Evolutionary conservation across 2,888 invertebrate genomes (phyloP).

Genomic region (Cryptus viduatorius): DNA sequence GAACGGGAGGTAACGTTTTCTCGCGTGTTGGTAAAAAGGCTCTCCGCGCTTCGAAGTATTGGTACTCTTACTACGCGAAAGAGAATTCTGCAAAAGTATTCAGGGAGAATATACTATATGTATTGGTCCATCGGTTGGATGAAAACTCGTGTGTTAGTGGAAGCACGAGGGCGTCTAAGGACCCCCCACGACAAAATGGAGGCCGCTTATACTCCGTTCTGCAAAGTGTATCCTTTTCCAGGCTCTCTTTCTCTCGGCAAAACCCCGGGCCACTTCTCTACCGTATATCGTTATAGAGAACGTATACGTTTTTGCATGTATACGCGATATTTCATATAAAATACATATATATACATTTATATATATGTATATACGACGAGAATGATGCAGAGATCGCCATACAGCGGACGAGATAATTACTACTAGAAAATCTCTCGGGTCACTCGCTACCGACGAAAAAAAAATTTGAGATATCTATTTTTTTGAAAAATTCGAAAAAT

Average conservation of each 20-base stretch:
- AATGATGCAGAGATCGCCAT: conserved; percentile 73
- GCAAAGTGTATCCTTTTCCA: conserved; percentile 81
- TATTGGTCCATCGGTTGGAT: conserved; percentile 18
- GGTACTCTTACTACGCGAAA: conserved; percentile 32
- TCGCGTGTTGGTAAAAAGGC: conserved; percentile 51
- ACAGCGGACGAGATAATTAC: conserved; percentile 77
- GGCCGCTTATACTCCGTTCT: conserved; percentile 82
- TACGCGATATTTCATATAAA: conserved; percentile 15
- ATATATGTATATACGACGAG: not conserved
- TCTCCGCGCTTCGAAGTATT: conserved; percentile 44
- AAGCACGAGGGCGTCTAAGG: conserved; percentile 76
- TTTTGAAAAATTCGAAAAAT: too few species aligned
- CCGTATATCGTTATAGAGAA: conserved; percentile 10
- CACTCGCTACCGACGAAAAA: conserved; percentile 5
- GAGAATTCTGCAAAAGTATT: not conserved
- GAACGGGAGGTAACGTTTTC: conserved; percentile 51
- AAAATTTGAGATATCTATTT: too few species aligned
- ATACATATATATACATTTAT: not conserved
- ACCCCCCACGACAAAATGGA: conserved; percentile 83
- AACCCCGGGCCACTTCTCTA: conserved; percentile 41
- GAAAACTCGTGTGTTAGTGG: conserved; percentile 56
- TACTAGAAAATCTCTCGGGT: conserved; percentile 65
- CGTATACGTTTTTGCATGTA: not conserved
- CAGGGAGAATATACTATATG: conserved; percentile 11
- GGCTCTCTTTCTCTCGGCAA: conserved; percentile 67